A percentile compares a stretch with the other conserved stretches of the same genome.
Evolutionary conservation across 2,113 vertebrate genomes (phyloP).

Genomic region (Poecilia latipinna): DNA sequence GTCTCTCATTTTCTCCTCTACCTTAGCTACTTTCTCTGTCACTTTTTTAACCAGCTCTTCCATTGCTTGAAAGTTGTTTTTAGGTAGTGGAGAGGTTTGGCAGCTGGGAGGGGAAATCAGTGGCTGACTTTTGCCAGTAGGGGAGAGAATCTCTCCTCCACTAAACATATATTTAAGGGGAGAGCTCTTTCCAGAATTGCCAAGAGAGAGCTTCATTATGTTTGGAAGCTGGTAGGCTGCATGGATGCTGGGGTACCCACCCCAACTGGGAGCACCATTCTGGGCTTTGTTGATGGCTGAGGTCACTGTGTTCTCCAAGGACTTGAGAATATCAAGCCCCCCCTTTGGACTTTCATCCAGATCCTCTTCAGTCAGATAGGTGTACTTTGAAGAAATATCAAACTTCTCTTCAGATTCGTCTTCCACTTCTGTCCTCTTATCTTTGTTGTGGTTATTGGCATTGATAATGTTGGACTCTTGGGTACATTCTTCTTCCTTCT

Average conservation of each 20-base stretch:
- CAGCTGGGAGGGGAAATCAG: conserved; percentile 88
- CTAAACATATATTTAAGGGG: conserved; percentile 91
- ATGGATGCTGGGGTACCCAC: conserved; percentile 97
- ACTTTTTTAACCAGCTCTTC: conserved; percentile 98
- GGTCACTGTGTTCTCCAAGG: conserved; percentile 97
- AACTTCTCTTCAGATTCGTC: conserved; percentile 91
- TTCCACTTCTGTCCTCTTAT: conserved; percentile 85
- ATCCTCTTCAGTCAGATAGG: conserved; percentile 96
- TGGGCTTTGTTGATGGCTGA: conserved; percentile 99
- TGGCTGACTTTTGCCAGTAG: conserved; percentile 86
- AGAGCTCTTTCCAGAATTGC: conserved; percentile 88
- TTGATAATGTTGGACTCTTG: conserved; percentile 81
- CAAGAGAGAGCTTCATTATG: conserved; percentile 97
- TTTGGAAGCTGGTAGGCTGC: conserved; percentile 98
- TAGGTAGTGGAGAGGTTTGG: conserved; percentile 93
- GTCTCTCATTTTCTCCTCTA: conserved; percentile 95
- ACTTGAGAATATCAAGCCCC: conserved; percentile 96
- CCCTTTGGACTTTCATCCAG: conserved; percentile 96
- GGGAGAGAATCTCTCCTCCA: conserved; percentile 87
- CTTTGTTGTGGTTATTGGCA: conserved; percentile 81
- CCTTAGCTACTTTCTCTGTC: conserved; percentile 96
- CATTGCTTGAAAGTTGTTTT: conserved; percentile 98
- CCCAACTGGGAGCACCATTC: conserved; percentile 98
- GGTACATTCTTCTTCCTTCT: conserved; percentile 86
- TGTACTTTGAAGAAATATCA: conserved; percentile 94